Evolutionary conservation across 2,797 vertebrate genomes (phyloP), one percentile per base, ranked within the genome.

Genomic region (Dendrocincla tyrannina): DNA sequence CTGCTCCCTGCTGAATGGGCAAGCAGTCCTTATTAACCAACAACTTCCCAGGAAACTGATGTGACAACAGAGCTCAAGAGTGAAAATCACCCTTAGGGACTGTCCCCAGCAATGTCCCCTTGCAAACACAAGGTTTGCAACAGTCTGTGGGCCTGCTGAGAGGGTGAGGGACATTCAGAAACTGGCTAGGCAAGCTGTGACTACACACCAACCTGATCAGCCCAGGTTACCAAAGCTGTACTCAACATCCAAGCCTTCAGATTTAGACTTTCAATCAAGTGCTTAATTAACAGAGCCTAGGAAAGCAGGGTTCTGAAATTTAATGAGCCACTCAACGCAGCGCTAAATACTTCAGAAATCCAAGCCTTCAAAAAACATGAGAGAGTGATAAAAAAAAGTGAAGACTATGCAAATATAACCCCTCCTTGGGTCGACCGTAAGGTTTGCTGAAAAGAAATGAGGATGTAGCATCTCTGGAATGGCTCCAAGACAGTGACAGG

Each of bases 211-310:
- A 80, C 64, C 64, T 41, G 52, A 88, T 80, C 91, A 96, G 64
- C 82, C 77, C 33, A 39, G 87, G 76, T 95, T 94, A 92, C 75
- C 89, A 95, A 87, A 86, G 77, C 75, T 55, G 63, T 17, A 95
- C 91, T 85, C 95, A 85, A 81, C 80, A 84, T 33, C 46, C 75
- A 50, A 94, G 52, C 74, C 73, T 96, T 92, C 93, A 90, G 91
- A 83, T 80, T 94, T 20, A 95, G 87, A 77, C 89, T 90, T 94
- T 87, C 93, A 89, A 95, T 95, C 95, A 95, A 96, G 79, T 41
- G 76, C 66, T 86, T 93, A 95, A 96, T 97, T 96, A 96, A 88
- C 10, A 1, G 77, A 90, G 74, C 79, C 85, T 3, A 56, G 50
- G 78, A 93, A 84, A 96, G 73, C 55, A 86, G 33, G 67, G 85